Evolutionary conservation across 2,113 vertebrate genomes (phyloP).

Genomic region (Xenopus tropicalis): UCB_Xtro_10.0 CM004446.2:85246001-85246500

Average conservation of each 20-base stretch:
- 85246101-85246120: too few species aligned
- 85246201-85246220: background rate
- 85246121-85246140: too few species aligned
- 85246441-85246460: background rate
- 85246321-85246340: slow-evolving; percentile 9
- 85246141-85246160: too few species aligned
- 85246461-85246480: background rate
- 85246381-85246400: slow-evolving; percentile 14
- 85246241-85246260: background rate
- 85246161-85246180: too few species aligned
- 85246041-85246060: too few species aligned
- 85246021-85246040: too few species aligned
- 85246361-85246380: background rate
- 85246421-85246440: slow-evolving; percentile 1
- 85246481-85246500: background rate
- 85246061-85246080: too few species aligned
- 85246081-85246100: too few species aligned
- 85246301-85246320: slow-evolving; percentile 4
- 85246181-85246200: background rate
- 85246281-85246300: slow-evolving; percentile 1
- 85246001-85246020: too few species aligned
- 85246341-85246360: slow-evolving; percentile 2
- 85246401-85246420: slow-evolving; percentile 1
- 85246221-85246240: background rate
- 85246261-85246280: background rate